These are phyloP conservation scores for Pteronura brasiliensis DNA, from an alignment of 2,113 vertebrate species.

Conservation along the genomic window DNA sequence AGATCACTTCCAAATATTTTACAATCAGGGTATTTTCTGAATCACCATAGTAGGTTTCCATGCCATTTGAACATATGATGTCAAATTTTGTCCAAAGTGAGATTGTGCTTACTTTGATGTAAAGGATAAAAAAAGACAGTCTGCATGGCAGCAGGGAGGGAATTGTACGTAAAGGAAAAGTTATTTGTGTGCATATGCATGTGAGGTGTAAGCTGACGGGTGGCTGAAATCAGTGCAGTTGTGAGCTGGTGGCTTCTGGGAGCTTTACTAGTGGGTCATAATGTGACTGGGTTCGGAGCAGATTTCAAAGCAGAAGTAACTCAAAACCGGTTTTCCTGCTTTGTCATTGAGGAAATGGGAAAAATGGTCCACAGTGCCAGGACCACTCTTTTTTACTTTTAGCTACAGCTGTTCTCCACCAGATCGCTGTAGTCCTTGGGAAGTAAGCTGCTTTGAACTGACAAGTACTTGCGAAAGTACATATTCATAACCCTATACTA, in stretches of 20 bases:
- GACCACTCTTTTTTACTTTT: too few species aligned
- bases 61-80: too few species aligned
- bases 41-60: background rate
- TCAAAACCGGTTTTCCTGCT: background rate
- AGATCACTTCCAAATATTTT: background rate
- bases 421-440: background rate
- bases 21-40: background rate
- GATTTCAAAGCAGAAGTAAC: background rate
- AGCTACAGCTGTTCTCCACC: background rate
- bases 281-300: background rate
- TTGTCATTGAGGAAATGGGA: background rate
- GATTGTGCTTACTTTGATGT: background rate
- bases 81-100: background rate
- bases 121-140: background rate
- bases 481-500: background rate
- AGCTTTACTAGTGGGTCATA: background rate
- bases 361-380: background rate
- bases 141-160: background rate
- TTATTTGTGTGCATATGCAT: background rate
- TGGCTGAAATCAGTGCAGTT: background rate
- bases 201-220: background rate
- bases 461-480: background rate
- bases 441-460: background rate
- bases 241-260: background rate
- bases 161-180: background rate